Evolutionary conservation across 2,888 invertebrate species (phyloP), one percentile per base, ranked within the genome.

Genomic region (Noctua fimbriata): DNA sequence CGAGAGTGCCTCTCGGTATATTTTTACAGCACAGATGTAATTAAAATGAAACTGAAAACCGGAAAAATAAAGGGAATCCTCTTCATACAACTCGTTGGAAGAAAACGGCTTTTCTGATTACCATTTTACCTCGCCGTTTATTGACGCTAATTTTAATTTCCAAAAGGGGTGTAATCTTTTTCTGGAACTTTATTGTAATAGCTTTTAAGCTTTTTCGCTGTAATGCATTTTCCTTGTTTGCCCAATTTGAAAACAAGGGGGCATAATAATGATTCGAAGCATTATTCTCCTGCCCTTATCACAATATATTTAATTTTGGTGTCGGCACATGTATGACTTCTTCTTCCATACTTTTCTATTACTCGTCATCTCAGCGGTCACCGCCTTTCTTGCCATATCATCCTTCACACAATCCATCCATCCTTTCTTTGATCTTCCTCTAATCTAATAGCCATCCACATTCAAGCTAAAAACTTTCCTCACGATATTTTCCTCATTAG

Each of bases 21-120:
- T 63, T 73, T 85, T 55, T 36, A 71, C 44, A 63, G 41, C 52
- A 72, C 49, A 60, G 24, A 41, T 58, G 44, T 76, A 66, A 86
- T 83, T 73, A 83, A 65, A 84, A 87, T 69, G 49, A 66, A 73
- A 47, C 32, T 60, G 36, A 55, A 58, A 79, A 63, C 44, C 16
- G 66, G 14, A 44, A 63, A 69, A 70, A 60, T 69, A 55, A 70
- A 28, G 28, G 21, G n/a, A 66, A 16, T 44, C 1, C 49, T 74
- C 18, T 18, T 44, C 24, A 44, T 36, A 18, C 14, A 71, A 63
- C 18, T 65, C 24, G 52, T 71, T 60, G 36, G 16, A 67, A 28
- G 66, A 49, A 82, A 73, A 47, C 2, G 32, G 41, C 9, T 44
- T 58, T 73, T 58, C 18, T 49, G 14, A 73, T 73, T 79, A 69